phyloP scores from a whole-genome alignment of 1,140 invertebrate species.

The Spodoptera litura region DNA sequence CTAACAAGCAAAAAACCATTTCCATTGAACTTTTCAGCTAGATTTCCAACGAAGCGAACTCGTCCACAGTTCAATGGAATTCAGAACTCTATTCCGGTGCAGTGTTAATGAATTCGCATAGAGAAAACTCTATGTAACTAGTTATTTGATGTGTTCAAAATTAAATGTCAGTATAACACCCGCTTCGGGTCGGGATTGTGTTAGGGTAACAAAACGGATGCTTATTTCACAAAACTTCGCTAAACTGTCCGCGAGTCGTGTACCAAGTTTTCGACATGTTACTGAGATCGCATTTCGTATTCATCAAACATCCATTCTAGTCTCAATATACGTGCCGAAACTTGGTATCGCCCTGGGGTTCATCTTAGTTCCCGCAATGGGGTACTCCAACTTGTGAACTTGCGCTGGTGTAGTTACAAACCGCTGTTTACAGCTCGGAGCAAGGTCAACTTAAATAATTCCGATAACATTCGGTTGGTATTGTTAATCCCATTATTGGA shows the following conservation, averaged over 20 bases:
- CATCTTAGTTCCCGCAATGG: slow-evolving; percentile 65
- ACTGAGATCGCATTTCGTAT: slow-evolving; percentile 56
- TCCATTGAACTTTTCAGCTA: slow-evolving; percentile 75
- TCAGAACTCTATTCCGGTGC: slow-evolving; percentile 71
- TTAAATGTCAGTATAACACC: slow-evolving; percentile 49
- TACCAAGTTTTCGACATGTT: slow-evolving; percentile 51
- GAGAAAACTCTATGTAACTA: slow-evolving; percentile 62
- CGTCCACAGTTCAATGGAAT: slow-evolving; percentile 77
- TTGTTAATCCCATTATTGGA: neutral
- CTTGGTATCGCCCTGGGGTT: slow-evolving; percentile 61
- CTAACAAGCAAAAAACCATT: slow-evolving; percentile 70
- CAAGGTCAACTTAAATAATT: slow-evolving; percentile 54
- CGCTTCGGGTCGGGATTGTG: slow-evolving; percentile 29
- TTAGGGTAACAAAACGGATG: slow-evolving; percentile 42
- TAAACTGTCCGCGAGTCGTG: slow-evolving; percentile 36
- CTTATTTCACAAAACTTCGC: slow-evolving; percentile 42
- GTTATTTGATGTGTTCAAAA: slow-evolving; percentile 54
- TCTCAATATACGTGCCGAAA: slow-evolving; percentile 64
- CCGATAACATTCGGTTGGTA: neutral
- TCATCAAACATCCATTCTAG: slow-evolving; percentile 67
- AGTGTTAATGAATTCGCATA: slow-evolving; percentile 66
- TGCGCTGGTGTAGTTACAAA: slow-evolving; percentile 61
- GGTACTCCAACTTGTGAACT: slow-evolving; percentile 64
- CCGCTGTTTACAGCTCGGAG: slow-evolving; percentile 60
- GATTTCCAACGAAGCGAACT: slow-evolving; percentile 69